Base-by-base conservation (phyloP, 2,797 vertebrate genomes). In the Phataginus tricuspis region DNA sequence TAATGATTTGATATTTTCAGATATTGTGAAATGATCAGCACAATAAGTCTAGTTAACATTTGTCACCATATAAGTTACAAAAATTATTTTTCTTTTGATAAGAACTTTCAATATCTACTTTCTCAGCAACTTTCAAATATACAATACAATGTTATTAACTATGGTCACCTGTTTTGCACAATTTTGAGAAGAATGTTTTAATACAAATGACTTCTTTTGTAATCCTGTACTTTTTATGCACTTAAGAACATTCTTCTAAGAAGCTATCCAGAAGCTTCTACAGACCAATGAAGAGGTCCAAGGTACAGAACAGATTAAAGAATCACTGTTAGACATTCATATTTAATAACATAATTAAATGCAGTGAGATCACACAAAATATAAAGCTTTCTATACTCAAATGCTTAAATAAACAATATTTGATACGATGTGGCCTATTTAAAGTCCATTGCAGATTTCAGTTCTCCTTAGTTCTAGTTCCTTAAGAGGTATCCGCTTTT, bases 181-280 rank as follows among this genome's bases (percentile, higher is more conserved):
- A 77, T 66, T 91, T 71, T 82, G 31, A 93, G 91, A 90, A 93
- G 0, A 86, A 2, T 49, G 71, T 69, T 78, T 94, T 61, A 89
- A 74, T 5, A n/a, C 18, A 45, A 42, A 64, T 61, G 4, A 27
- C n/a, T 89, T 69, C 7, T 91, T 89, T 88, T 85, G 29, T 37
- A 34, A 91, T 71, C 1, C 25, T 86, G 21, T 21, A 5, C 86
- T 45, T 91, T 78, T 83, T 66, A 86, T 51, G 31, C 18, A 83
- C 11, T 85, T 83, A 77, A 71, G 85, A 94, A 39, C 37, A 64
- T 15, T 87, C 55, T 51, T 90, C 82, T 91, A 34, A 90, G 45
- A 95, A 71, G 13, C 68, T 10, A 49, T 39, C 37, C 19, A 23
- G 7, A 71, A 39, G 3, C 75, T 91, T 91, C 31, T 71, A 66